Percentiles rank a stretch among this genome's conserved stretches.
Evolutionary conservation across 2,888 invertebrate genomes (phyloP).

Genomic region (Girardia tigrina): DNA sequence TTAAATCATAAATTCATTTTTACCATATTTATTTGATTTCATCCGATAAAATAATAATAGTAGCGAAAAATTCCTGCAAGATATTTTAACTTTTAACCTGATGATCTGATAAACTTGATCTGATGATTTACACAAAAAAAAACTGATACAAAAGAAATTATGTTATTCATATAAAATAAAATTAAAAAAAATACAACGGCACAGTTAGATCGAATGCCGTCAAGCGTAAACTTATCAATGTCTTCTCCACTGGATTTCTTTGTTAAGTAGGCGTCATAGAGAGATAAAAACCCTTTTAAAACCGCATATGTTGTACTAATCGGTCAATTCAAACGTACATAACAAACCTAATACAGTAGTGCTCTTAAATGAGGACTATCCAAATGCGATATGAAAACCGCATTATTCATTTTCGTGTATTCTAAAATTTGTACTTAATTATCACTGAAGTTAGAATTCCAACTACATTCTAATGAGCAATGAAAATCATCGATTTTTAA

Average conservation of each 20-base stretch:
- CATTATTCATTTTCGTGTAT: constrained; percentile 79
- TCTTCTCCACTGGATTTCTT: constrained; percentile 74
- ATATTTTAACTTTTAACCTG: too few relatives aligned
- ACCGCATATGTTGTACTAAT: constrained; percentile 94
- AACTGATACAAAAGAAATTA: too few relatives aligned
- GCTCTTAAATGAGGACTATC: constrained; percentile 86
- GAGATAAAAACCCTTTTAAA: constrained; percentile 97
- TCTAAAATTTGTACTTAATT: constrained; percentile 77
- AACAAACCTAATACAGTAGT: constrained; percentile 83
- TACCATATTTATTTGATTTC: too few relatives aligned
- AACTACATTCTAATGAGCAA: constrained; percentile 89
- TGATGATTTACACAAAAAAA: too few relatives aligned
- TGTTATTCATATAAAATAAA: too few relatives aligned
- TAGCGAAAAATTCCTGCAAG: too few relatives aligned
- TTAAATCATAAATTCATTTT: too few relatives aligned
- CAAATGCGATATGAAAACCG: constrained; percentile 82
- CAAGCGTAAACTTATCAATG: constrained; percentile 78
- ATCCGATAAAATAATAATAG: too few relatives aligned
- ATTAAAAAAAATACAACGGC: too few relatives aligned
- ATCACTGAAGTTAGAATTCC: constrained; percentile 86
- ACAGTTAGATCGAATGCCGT: constrained; percentile 92
- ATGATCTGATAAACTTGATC: too few relatives aligned
- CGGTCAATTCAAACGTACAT: constrained; percentile 80
- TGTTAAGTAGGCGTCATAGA: constrained; percentile 73
- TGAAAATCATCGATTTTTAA: constrained; percentile 89